phyloP scores from a whole-genome alignment of 2,797 vertebrate genomes.

The Tauraco hartlaubi region DNA sequence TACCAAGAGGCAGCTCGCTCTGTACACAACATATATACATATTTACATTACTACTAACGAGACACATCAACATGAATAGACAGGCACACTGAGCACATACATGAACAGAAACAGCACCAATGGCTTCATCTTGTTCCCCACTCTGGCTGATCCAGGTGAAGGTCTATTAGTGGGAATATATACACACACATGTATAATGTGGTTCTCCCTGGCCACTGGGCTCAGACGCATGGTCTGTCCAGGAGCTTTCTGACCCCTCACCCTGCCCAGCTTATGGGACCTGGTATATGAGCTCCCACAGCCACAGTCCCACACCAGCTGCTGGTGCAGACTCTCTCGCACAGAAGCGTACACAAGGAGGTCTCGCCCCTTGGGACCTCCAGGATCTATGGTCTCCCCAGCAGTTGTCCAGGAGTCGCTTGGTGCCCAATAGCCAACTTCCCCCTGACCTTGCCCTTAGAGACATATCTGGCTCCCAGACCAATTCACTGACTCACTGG shows the following conservation, averaged over 20 bases:
- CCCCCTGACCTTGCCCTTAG: not conserved
- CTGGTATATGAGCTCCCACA: not conserved
- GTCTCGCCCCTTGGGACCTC: not conserved
- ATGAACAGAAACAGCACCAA: not conserved
- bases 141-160: not conserved
- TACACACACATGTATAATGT: not conserved
- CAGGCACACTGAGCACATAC: not conserved
- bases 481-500: not conserved
- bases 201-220: not conserved
- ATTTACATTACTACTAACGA: not conserved
- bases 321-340: not conserved
- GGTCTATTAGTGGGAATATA: not conserved
- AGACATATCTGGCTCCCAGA: not conserved
- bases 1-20: not conserved
- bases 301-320: not conserved
- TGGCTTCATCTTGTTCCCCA: not conserved
- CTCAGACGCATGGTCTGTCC: too few relatives aligned
- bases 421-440: not conserved
- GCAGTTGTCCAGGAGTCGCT: not conserved
- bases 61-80: not conserved
- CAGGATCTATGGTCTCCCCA: not conserved
- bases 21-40: not conserved
- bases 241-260: fast-evolving
- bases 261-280: not conserved
- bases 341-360: not conserved